Evolutionary conservation across 2,113 vertebrate genomes (phyloP).

Genomic region (Crotalus helleri): DNA sequence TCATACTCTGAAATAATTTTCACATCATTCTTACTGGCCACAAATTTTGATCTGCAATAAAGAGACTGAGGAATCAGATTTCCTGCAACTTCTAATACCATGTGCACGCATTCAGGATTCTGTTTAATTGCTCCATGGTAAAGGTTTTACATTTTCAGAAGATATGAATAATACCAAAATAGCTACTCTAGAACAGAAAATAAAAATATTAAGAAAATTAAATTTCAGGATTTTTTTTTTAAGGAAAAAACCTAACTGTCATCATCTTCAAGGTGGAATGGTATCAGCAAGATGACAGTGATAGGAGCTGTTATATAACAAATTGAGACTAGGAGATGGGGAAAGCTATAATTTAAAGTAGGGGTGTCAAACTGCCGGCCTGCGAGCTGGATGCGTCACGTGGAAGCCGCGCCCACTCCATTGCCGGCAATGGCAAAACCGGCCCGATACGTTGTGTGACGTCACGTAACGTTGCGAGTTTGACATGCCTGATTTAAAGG

Average conservation of each 20-base stretch:
- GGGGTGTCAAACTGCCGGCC: too few relatives aligned
- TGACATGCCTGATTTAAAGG: too few relatives aligned
- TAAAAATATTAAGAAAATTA: not conserved
- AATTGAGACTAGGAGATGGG: not conserved
- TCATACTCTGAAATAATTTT: constrained; percentile 59
- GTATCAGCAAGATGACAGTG: not conserved
- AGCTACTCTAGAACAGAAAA: not conserved
- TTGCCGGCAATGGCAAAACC: too few relatives aligned
- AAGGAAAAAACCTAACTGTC: not conserved
- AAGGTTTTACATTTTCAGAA: not conserved
- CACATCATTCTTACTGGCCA: constrained; percentile 74
- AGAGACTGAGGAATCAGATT: not conserved
- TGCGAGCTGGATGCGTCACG: fast-evolving
- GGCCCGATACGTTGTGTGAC: too few relatives aligned
- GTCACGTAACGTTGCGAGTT: too few relatives aligned
- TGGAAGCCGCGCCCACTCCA: too few relatives aligned
- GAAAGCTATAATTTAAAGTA: not conserved
- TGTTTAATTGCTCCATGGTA: not conserved
- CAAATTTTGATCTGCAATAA: constrained; percentile 67
- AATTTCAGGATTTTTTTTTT: not conserved
- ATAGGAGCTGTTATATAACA: not conserved
- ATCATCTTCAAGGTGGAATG: not conserved
- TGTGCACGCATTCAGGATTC: too few relatives aligned
- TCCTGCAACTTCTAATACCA: not conserved
- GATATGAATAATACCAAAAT: not conserved